Conservation (phyloP, 2,888 invertebrate species). For the Melinaea menophilus region DNA sequence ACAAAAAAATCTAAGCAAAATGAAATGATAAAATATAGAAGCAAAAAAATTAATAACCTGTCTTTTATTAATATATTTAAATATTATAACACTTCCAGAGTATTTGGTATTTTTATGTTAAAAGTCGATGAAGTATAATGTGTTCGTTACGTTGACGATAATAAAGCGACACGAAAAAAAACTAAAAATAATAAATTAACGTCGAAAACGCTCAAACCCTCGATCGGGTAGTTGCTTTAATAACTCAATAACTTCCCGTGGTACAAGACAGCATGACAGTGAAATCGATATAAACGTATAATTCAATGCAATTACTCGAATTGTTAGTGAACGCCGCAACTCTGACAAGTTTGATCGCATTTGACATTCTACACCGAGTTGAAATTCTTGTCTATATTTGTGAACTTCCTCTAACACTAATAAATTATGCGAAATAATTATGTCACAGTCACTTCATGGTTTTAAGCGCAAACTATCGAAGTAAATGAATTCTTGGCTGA, state of each 20-base stretch:
- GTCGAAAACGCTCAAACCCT: too few relatives aligned
- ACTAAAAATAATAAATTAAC: too few relatives aligned
- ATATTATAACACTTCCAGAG: too few relatives aligned
- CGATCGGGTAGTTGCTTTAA: background rate
- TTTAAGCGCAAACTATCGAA: background rate
- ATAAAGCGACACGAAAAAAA: too few relatives aligned
- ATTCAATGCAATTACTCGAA: conserved; percentile 42
- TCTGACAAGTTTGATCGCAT: conserved; percentile 41
- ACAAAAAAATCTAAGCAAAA: background rate
- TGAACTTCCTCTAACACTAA: conserved; percentile 23
- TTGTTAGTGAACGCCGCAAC: conserved; percentile 36
- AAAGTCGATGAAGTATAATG: too few relatives aligned
- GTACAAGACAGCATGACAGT: conserved; percentile 12
- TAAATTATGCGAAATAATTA: conserved; percentile 27
- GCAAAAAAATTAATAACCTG: too few relatives aligned
- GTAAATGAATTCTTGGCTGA: background rate
- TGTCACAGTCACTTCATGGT: conserved; percentile 17
- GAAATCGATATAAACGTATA: conserved; percentile 29
- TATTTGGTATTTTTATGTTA: too few relatives aligned
- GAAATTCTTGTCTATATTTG: conserved; percentile 30
- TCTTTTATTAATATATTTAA: too few relatives aligned
- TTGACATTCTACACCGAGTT: conserved; percentile 38
- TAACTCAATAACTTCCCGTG: conserved; percentile 13
- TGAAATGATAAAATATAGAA: too few relatives aligned
- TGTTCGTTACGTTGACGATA: too few relatives aligned